Conservation (phyloP, 2,113 vertebrate species). For the Cisticola juncidis region DNA sequence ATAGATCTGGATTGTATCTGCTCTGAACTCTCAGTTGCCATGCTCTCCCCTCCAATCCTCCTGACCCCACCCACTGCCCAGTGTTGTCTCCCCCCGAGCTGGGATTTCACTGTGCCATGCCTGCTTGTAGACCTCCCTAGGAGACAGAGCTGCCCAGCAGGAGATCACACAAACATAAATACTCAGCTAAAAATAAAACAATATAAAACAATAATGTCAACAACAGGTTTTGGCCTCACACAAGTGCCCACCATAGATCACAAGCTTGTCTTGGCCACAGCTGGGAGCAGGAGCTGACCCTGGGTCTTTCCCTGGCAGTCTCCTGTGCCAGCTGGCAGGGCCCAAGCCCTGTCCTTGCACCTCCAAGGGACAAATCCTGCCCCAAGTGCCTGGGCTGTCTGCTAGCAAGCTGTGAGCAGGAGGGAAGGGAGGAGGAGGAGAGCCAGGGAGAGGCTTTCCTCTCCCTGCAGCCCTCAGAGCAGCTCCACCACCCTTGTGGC, state of each 20-base stretch:
- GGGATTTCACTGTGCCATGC: neutral
- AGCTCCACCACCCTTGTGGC: neutral
- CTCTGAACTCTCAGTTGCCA: neutral
- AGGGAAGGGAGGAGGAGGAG: neutral
- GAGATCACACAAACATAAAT: neutral
- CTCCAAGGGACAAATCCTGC: neutral
- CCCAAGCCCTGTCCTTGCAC: neutral
- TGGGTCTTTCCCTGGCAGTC: neutral
- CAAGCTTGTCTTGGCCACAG: neutral
- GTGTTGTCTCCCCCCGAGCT: fast-evolving
- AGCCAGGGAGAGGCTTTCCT: neutral
- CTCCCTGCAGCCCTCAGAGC: neutral
- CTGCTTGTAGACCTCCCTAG: neutral
- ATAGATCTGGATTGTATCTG: neutral
- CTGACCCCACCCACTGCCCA: fast-evolving
- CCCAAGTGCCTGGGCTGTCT: neutral
- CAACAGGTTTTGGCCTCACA: neutral
- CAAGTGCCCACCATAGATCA: fast-evolving
- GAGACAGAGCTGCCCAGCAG: neutral
- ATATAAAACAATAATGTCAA: neutral
- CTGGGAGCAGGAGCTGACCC: neutral
- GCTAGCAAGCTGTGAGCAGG: neutral
- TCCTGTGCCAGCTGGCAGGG: fast-evolving
- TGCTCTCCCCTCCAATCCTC: neutral
- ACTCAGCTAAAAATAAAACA: neutral